These are phyloP conservation scores for Papilio glaucus DNA, from an alignment of 1,140 invertebrate species.

Conservation along the genomic window DNA sequence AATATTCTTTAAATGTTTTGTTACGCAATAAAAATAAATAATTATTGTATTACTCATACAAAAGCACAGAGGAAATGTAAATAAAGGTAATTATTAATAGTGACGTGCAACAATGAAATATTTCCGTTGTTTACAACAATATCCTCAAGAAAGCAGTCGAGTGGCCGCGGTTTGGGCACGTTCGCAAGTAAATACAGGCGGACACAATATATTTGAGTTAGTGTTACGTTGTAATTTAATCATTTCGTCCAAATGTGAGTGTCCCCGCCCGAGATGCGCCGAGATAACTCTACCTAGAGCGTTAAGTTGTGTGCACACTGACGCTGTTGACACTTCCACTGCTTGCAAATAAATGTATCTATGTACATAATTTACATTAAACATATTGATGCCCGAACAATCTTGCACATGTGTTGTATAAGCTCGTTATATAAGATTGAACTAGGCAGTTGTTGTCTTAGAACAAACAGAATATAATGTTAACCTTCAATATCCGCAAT, in stretches of 20 bases:
- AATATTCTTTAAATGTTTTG: neutral
- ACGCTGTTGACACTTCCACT: neutral
- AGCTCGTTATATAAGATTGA: too few relatives aligned
- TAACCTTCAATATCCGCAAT: too few relatives aligned
- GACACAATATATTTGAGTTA: slow-evolving; percentile 35
- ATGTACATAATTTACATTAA: neutral
- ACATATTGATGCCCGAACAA: too few relatives aligned
- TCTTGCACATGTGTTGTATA: too few relatives aligned
- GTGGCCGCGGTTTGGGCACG: slow-evolving; percentile 22
- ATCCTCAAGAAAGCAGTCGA: slow-evolving; percentile 17
- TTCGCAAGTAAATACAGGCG: slow-evolving; percentile 20
- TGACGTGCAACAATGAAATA: slow-evolving; percentile 21
- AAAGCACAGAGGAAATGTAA: slow-evolving; percentile 13
- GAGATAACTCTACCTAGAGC: slow-evolving; percentile 3
- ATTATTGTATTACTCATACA: neutral
- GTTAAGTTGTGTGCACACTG: slow-evolving; percentile 29
- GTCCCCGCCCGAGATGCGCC: slow-evolving; percentile 24
- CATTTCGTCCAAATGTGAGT: slow-evolving; percentile 35
- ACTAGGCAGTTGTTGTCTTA: too few relatives aligned
- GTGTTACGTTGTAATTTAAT: slow-evolving; percentile 35
- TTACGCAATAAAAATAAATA: neutral
- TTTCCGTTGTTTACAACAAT: slow-evolving; percentile 18
- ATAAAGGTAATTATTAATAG: slow-evolving; percentile 16
- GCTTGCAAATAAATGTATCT: neutral
- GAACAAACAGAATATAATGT: too few relatives aligned